Evolutionary conservation across 2,113 vertebrate species (phyloP), one percentile per base, ranked within the genome.

Genomic region (Trachemys scripta): DNA sequence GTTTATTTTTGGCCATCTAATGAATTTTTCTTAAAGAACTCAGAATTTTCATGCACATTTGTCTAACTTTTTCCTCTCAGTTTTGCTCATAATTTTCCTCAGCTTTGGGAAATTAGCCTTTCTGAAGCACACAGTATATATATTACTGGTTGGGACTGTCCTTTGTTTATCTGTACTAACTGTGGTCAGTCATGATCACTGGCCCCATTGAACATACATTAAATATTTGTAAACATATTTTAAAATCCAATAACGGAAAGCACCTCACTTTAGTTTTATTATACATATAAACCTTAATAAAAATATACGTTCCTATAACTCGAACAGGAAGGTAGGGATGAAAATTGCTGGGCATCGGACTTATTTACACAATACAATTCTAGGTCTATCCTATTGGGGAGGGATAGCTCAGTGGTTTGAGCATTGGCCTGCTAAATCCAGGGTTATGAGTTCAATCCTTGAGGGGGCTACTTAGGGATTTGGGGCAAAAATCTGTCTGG

Each of bases 121-220:
- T 24, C 38, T 80, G 1, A 84, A 76, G 84, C 49, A 3, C 62
- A 42, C 79, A 65, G 24, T 31, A 13, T 62, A 31, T 62, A 0
- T 0, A 0, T 22, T 54, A 1, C 51, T 29, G 8, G 53, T 93
- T 13, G 3, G 59, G 14, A 25, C 69, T 80, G 45, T 8, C 17
- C 86, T 90, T 65, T 16, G 2, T 78, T 96, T 95, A 69, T 79
- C n/a, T 20, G 4, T 72, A 38, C 8, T 17, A 38, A 72, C 6
- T 69, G 16, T 14, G 65, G 19, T 69, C 17, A n/a, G 65, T 69
- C 65, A 69, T 38, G 31, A 69, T 69, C 65, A 38, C 65, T 69
- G n/a, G 35, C n/a, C 35, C 7, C 17, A 59, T 69, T n/a, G 31
- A 20, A 69, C 14, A 35, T 14, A 35, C 14, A 69, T 69, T n/a